Percentiles rank a stretch among this genome's conserved stretches.
Evolutionary conservation across 2,888 invertebrate genomes (phyloP).

Genomic region (Eilema depressum): DNA sequence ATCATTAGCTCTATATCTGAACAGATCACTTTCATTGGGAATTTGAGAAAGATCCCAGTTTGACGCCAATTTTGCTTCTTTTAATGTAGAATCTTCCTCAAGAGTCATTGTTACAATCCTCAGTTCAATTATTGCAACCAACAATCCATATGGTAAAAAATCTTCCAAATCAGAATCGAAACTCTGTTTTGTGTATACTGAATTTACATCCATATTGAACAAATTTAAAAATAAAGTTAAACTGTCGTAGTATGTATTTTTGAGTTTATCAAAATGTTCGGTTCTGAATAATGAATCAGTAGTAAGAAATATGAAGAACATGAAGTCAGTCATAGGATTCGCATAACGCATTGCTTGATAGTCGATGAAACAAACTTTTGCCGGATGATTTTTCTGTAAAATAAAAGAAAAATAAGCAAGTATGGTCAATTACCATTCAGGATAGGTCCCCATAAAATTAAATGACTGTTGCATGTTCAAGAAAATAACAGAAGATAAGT

Average conservation of each 20-base stretch:
- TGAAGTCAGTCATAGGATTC: conserved; percentile 72
- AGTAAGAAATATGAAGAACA: conserved; percentile 72
- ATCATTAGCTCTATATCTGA: conserved; percentile 69
- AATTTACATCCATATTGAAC: conserved; percentile 62
- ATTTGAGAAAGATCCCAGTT: conserved; percentile 43
- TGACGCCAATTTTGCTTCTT: conserved; percentile 48
- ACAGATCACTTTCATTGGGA: conserved; percentile 54
- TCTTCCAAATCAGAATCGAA: conserved; percentile 66
- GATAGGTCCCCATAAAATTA: too few species aligned
- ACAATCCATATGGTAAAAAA: conserved; percentile 66
- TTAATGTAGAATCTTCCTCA: conserved; percentile 59
- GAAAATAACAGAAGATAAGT: too few species aligned
- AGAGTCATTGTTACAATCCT: conserved; percentile 62
- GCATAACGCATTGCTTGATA: conserved; percentile 77
- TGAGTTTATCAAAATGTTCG: conserved; percentile 62
- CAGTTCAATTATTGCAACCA: conserved; percentile 72
- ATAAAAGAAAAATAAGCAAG: not conserved
- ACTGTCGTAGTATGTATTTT: conserved; percentile 66
- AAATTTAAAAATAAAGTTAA: conserved; percentile 61
- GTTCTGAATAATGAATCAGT: conserved; percentile 73
- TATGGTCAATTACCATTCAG: not conserved
- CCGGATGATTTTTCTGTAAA: conserved; percentile 63
- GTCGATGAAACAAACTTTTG: conserved; percentile 72
- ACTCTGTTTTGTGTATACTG: conserved; percentile 62
- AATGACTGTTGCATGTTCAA: too few species aligned